Evolutionary conservation across 2,888 invertebrate genomes (phyloP), one percentile per base, ranked within the genome.

Genomic region (Aphrophora alni): DNA sequence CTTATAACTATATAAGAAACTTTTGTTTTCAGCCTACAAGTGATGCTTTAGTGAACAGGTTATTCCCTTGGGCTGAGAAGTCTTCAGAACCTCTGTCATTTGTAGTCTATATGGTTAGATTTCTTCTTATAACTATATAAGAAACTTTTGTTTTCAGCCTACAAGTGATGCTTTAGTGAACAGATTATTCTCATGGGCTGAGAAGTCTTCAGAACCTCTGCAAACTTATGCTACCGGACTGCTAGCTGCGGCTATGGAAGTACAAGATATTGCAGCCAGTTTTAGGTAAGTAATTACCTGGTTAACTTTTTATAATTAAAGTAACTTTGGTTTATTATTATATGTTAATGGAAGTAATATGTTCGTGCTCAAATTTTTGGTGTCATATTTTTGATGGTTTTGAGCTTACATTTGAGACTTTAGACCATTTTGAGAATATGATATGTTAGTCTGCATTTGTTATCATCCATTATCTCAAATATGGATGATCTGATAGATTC

Each of bases 221-320:
- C 94, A 96, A 87, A 97, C 96, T 83, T 99, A 98, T 89, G 96
- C 98, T 0, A 97, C 97, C 0, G 98, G 98, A 0, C 90, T 99
- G 24, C 89, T 99, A 28, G 98, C 97, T 0, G 95, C 97, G 14
- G 98, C 98, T 0, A 98, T 99, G 97, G 98, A 99, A 88, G 95
- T 98, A 3, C 96, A 96, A 85, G 99, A 99, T 85, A 96, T 98
- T 81, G 98, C 98, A 0, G 94, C 96, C 3, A 95, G 94, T 86
- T 97, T 94, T 87, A 91, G 92, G 92, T 92, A 86, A 83, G 68
- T 51, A 27, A n/a, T n/a, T n/a, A n/a, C n/a, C n/a, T n/a, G 28
- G 14, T n/a, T n/a, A n/a, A n/a, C n/a, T n/a, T n/a, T n/a, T n/a
- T n/a, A n/a, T n/a, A n/a, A n/a, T n/a, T n/a, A n/a, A n/a, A n/a